These are phyloP conservation scores for Laticauda laticaudata DNA, from an alignment of 2,113 vertebrate species.

Conservation along the genomic window DNA sequence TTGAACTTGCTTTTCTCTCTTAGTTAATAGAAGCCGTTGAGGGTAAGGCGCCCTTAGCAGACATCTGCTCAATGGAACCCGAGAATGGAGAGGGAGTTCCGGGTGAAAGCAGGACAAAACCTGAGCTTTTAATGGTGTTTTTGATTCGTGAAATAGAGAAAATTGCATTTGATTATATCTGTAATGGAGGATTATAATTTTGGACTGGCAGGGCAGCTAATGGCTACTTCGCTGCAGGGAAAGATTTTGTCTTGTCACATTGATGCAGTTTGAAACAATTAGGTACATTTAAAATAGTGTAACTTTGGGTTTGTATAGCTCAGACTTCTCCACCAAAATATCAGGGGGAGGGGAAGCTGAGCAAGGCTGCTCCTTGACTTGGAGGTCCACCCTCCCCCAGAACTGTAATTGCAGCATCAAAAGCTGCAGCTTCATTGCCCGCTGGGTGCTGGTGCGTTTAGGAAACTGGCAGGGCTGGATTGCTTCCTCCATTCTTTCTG, in stretches of 20 bases:
- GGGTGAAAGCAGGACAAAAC: constrained; percentile 53
- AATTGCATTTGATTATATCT: constrained; percentile 66
- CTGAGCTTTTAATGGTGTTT: constrained; percentile 47
- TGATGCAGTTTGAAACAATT: constrained; percentile 67
- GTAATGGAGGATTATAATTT: constrained; percentile 69
- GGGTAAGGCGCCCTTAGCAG: constrained; percentile 69
- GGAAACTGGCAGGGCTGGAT: background rate
- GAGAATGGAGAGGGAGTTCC: constrained; percentile 59
- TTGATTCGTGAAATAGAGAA: constrained; percentile 65
- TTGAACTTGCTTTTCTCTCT: constrained; percentile 66
- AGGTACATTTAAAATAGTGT: constrained; percentile 64
- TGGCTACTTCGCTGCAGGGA: constrained; percentile 54
- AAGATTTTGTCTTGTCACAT: constrained; percentile 56
- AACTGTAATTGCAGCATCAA: background rate
- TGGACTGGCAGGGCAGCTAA: constrained; percentile 55
- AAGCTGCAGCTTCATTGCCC: background rate
- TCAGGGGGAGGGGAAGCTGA: background rate
- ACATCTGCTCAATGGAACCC: constrained; percentile 61
- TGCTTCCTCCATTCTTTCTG: background rate
- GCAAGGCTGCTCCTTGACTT: background rate
- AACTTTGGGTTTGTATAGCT: constrained; percentile 66
- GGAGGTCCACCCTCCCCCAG: background rate
- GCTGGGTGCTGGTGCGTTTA: background rate
- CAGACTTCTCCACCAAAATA: constrained; percentile 42
- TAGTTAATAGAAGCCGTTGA: constrained; percentile 68